Percentiles rank a stretch among this genome's conserved stretches.
phyloP scores from a whole-genome alignment of 2,113 vertebrate species.

The Anser cygnoides region DNA sequence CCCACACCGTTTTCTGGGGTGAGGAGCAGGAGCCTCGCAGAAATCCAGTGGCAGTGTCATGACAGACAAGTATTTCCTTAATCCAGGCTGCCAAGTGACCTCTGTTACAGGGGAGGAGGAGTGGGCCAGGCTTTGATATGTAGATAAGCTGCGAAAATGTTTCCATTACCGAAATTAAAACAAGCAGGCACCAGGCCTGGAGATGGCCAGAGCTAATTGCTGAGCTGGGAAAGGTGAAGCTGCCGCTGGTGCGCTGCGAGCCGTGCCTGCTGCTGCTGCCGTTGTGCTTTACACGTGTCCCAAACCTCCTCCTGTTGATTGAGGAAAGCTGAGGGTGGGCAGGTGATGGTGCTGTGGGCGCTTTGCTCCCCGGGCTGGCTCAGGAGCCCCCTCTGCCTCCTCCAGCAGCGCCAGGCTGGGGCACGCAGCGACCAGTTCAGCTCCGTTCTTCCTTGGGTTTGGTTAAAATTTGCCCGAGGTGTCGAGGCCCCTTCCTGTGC shows the following conservation, averaged over 20 bases:
- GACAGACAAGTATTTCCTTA: slow-evolving; percentile 39
- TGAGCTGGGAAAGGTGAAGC: neutral
- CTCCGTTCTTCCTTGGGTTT: neutral
- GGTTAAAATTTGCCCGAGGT: neutral
- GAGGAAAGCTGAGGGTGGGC: neutral
- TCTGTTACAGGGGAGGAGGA: neutral
- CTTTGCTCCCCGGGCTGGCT: neutral
- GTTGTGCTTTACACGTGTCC: slow-evolving; percentile 14
- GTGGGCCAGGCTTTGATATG: neutral
- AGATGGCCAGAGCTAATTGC: neutral
- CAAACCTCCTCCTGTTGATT: slow-evolving; percentile 25
- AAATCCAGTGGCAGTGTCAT: slow-evolving; percentile 17
- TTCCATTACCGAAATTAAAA: slow-evolving; percentile 33
- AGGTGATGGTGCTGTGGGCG: neutral
- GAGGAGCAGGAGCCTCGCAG: neutral
- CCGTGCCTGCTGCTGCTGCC: neutral
- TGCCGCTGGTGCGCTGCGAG: neutral
- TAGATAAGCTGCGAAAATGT: slow-evolving; percentile 26
- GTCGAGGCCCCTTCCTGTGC: neutral
- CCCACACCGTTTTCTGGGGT: neutral
- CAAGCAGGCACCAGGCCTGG: neutral
- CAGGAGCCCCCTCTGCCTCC: neutral
- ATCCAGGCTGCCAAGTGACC: slow-evolving; percentile 7
- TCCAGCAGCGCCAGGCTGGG: neutral
- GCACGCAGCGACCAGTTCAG: neutral